phyloP scores from a whole-genome alignment of 1,140 invertebrate species.

The Drosophila rhopaloa region DNA sequence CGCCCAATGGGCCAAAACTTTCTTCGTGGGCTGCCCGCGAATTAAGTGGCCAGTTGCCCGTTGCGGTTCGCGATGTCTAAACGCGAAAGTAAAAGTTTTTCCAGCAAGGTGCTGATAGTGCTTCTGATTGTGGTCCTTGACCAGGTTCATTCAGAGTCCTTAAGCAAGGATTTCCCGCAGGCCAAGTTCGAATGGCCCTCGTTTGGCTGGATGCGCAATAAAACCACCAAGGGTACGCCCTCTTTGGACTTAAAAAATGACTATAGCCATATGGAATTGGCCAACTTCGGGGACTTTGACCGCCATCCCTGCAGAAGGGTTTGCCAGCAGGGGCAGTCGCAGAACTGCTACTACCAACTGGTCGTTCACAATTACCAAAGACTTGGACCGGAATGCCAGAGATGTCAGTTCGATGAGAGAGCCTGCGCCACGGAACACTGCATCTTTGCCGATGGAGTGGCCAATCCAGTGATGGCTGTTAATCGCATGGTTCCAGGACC shows the following conservation, averaged over 20 bases:
- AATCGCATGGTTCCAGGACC: slow-evolving; percentile 94
- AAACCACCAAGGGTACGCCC: slow-evolving; percentile 40
- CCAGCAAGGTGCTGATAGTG: slow-evolving; percentile 4
- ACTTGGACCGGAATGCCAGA: slow-evolving; percentile 86
- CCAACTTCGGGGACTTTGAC: slow-evolving; percentile 56
- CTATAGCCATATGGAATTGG: slow-evolving; percentile 55
- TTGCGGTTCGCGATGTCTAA: slow-evolving; percentile 44
- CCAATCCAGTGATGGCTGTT: slow-evolving; percentile 90
- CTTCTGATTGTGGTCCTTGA: slow-evolving; percentile 1
- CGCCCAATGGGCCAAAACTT: slow-evolving; percentile 56
- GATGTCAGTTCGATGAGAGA: slow-evolving; percentile 87
- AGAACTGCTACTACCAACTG: slow-evolving; percentile 74
- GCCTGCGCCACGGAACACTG: slow-evolving; percentile 87
- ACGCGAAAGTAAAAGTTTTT: slow-evolving; percentile 63
- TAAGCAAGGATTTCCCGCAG: background rate
- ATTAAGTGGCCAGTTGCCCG: slow-evolving; percentile 51
- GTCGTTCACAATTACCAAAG: slow-evolving; percentile 74
- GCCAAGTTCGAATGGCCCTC: slow-evolving; percentile 59
- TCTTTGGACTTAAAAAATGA: slow-evolving; percentile 54
- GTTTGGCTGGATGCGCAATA: slow-evolving; percentile 57
- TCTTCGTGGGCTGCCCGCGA: slow-evolving; percentile 48
- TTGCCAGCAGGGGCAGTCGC: slow-evolving; percentile 67
- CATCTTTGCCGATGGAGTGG: slow-evolving; percentile 89
- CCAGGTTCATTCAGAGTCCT: background rate
- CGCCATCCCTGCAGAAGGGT: slow-evolving; percentile 74